phyloP scores from a whole-genome alignment of 2,888 invertebrate genomes.

The Caenorhabditis sp. region DNA sequence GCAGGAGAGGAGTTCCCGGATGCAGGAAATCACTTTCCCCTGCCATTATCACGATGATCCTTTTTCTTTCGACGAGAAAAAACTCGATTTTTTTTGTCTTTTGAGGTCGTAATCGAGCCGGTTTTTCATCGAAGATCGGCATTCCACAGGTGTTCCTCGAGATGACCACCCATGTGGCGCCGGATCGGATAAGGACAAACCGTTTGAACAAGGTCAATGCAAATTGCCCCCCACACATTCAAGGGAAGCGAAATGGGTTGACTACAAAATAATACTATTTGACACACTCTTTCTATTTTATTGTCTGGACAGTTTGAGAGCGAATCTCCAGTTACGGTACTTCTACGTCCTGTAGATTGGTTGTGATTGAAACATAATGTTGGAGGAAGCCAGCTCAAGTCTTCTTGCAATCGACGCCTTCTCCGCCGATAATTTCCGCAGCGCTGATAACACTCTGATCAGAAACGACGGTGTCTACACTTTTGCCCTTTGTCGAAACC shows the following conservation, averaged over 20 bases:
- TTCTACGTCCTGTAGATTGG: too few species aligned
- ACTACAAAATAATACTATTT: neutral
- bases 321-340: too few species aligned
- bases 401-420: too few species aligned
- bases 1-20: constrained; percentile 4
- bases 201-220: neutral
- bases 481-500: constrained; percentile 16
- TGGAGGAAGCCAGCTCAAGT: too few species aligned
- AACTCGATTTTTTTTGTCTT: constrained; percentile 7
- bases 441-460: constrained; percentile 13
- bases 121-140: constrained; percentile 9
- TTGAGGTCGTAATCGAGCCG: constrained; percentile 8
- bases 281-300: neutral
- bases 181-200: neutral
- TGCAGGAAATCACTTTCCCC: constrained; percentile 2
- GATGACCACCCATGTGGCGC: too few species aligned
- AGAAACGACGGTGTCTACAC: constrained; percentile 1
- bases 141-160: constrained; percentile 21
- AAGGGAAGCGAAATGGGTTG: too few species aligned
- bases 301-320: too few species aligned
- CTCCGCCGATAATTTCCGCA: neutral
- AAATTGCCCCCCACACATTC: neutral
- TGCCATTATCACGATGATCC: constrained; percentile 3
- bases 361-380: too few species aligned
- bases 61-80: neutral